phyloP scores from a whole-genome alignment of 2,113 vertebrate species.

The Sapajus apella region DNA sequence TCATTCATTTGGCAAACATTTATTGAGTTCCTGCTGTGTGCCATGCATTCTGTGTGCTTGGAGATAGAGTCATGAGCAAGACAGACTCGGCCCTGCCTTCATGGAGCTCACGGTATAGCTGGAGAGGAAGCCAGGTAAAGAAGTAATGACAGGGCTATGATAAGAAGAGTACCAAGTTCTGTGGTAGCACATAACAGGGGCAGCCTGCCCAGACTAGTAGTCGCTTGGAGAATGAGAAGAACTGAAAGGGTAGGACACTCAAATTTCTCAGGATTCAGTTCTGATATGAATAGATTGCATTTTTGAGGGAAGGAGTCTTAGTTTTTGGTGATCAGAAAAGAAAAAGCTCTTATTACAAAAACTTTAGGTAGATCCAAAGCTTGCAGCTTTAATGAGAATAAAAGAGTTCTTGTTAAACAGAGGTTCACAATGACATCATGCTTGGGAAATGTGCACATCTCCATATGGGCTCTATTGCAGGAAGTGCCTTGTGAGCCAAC shows the following conservation, averaged over 20 bases:
- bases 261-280: neutral
- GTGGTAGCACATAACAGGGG: neutral
- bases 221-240: neutral
- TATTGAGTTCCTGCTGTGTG: neutral
- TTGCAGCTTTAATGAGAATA: neutral
- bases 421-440: neutral
- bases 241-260: neutral
- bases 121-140: neutral
- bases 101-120: neutral
- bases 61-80: neutral
- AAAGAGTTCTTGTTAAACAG: neutral
- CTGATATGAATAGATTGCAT: neutral
- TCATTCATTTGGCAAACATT: neutral
- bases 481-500: conserved; percentile 5
- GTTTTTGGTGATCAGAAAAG: neutral
- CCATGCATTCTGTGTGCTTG: neutral
- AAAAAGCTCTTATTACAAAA: neutral
- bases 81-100: neutral
- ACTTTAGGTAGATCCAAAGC: neutral
- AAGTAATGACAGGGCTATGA: neutral
- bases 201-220: neutral
- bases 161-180: neutral
- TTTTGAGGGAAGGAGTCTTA: neutral
- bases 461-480: neutral
- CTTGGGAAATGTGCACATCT: neutral